phyloP scores from a whole-genome alignment of 2,113 vertebrate genomes.

The Anser brachyrhynchus region DNA sequence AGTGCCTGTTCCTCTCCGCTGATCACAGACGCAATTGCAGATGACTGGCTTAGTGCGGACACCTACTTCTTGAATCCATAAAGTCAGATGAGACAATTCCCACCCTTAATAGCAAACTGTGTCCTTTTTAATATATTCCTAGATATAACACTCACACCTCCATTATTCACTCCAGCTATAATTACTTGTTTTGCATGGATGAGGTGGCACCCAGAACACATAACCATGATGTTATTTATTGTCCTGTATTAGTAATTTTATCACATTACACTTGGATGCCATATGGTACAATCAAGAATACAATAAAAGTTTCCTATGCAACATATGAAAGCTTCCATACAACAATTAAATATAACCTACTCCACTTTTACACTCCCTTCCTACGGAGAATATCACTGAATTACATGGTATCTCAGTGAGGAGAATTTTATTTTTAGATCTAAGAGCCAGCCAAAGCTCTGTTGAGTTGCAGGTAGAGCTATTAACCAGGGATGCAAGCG shows the following conservation, averaged over 20 bases:
- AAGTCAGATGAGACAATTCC: constrained; percentile 48
- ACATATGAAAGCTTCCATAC: background rate
- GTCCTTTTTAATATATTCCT: constrained; percentile 35
- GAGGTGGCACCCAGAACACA: constrained; percentile 19
- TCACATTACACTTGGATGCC: constrained; percentile 19
- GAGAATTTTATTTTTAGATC: constrained; percentile 31
- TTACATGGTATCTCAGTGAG: background rate
- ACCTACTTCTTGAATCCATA: background rate
- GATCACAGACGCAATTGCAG: constrained; percentile 43
- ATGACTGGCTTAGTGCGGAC: constrained; percentile 32
- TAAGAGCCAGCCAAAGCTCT: constrained; percentile 3
- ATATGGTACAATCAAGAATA: constrained; percentile 12
- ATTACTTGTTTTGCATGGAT: constrained; percentile 25
- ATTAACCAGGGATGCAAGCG: background rate
- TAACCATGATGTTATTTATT: constrained; percentile 56
- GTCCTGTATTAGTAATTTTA: constrained; percentile 49
- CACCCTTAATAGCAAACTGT: constrained; percentile 31
- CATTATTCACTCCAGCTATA: constrained; percentile 43
- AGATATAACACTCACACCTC: background rate
- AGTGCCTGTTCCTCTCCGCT: background rate
- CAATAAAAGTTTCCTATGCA: background rate
- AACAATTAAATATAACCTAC: background rate
- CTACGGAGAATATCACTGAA: background rate
- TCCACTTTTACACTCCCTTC: background rate
- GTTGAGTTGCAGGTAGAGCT: background rate